phyloP scores from a whole-genome alignment of 1,140 invertebrate genomes.

The Littorina saxatilis region DNA sequence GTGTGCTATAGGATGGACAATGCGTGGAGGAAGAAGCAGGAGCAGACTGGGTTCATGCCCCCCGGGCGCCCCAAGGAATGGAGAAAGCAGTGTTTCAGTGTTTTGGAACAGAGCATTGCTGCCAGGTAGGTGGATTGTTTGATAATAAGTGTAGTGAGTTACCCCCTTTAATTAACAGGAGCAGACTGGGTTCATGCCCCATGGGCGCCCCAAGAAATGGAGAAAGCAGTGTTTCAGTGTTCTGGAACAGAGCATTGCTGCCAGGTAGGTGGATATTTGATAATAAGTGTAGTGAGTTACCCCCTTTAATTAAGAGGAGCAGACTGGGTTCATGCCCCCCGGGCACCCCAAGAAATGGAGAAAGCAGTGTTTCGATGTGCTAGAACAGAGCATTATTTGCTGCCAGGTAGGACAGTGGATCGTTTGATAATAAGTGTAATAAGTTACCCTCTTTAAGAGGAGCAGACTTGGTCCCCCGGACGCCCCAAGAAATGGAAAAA shows the following conservation, averaged over 20 bases:
- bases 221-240: constrained; percentile 87
- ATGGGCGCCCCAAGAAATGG: constrained; percentile 95
- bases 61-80: constrained; percentile 95
- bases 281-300: no score
- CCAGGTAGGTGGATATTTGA: constrained; percentile 62
- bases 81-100: constrained; percentile 87
- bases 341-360: constrained; percentile 96
- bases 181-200: constrained; percentile 87
- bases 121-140: constrained; percentile 56
- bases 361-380: constrained; percentile 85
- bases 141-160: no score
- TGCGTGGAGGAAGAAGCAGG: constrained; percentile 67
- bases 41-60: constrained; percentile 86
- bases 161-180: no score
- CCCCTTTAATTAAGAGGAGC: no score
- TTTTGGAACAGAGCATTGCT: constrained; percentile 88
- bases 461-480: constrained; percentile 86
- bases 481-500: constrained; percentile 94
- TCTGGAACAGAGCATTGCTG: constrained; percentile 86
- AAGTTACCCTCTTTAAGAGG: no score
- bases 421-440: no score
- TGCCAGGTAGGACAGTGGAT: constrained; percentile 60
- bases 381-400: constrained; percentile 89
- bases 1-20: constrained; percentile 62
- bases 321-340: constrained; percentile 89